Percentiles rank a stretch among this genome's conserved stretches.
Conservation (phyloP, 92 coral and sea anemone species). For the Zoanthus sociatus region DNA sequence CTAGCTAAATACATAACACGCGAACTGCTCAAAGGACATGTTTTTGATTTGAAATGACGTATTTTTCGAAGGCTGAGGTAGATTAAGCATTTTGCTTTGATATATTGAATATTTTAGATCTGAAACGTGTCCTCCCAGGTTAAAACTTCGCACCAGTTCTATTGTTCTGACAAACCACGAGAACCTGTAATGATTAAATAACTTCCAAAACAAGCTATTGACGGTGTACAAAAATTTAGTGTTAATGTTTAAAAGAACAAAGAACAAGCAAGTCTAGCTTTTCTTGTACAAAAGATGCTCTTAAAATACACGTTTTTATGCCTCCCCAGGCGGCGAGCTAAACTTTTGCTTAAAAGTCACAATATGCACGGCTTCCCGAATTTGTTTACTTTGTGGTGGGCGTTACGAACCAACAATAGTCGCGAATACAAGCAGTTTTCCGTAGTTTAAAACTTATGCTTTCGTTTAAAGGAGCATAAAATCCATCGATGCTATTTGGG, state of each 20-base stretch:
- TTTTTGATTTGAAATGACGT: not conserved
- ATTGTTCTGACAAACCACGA: conserved; percentile 72
- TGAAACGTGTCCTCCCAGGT: conserved; percentile 7
- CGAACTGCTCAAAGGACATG: not conserved
- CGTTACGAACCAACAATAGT: conserved; percentile 65
- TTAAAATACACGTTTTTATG: not conserved
- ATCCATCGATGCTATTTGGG: not conserved
- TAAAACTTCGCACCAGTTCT: conserved; percentile 58
- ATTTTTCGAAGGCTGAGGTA: not conserved
- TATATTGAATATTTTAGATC: conserved; percentile 36
- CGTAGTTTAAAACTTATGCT: conserved; percentile 48
- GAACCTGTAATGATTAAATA: conserved; percentile 70
- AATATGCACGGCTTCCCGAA: conserved; percentile 23
- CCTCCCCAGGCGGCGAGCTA: conserved; percentile 49
- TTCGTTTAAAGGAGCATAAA: conserved; percentile 15
- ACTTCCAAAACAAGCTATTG: conserved; percentile 47
- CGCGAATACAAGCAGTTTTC: conserved; percentile 52
- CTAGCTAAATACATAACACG: not conserved
- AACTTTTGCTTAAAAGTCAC: conserved; percentile 9
- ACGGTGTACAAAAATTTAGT: not conserved
- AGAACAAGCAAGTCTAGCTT: not conserved
- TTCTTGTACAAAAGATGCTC: not conserved
- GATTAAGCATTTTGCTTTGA: not conserved
- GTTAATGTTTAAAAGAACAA: conserved; percentile 8
- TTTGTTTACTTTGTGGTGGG: conserved; percentile 88